Conservation (phyloP, 2,888 invertebrate genomes). For the Subacronicta megacephala region DNA sequence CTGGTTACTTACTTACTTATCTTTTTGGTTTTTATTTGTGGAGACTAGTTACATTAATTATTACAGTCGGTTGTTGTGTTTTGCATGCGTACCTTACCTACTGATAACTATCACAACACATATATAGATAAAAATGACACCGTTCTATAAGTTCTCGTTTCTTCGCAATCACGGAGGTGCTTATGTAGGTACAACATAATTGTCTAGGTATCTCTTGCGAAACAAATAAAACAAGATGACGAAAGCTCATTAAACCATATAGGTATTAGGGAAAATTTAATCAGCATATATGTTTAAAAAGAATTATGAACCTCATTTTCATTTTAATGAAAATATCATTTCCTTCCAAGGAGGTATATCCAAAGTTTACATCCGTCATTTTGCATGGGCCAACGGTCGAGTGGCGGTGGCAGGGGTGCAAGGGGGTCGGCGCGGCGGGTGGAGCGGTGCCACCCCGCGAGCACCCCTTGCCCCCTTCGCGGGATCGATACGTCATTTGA, state of each 20-base stretch:
- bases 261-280: conserved; percentile 28
- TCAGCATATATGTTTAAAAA: conserved; percentile 60
- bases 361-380: conserved; percentile 90
- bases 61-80: conserved; percentile 16
- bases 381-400: conserved; percentile 90
- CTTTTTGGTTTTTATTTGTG: conserved; percentile 38
- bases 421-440: conserved; percentile 82
- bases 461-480: conserved; percentile 78
- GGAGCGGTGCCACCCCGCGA: conserved; percentile 87
- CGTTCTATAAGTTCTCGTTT: conserved; percentile 5
- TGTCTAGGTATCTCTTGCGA: conserved; percentile 7
- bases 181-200: no score
- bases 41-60: conserved; percentile 15
- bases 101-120: background rate
- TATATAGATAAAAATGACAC: conserved; percentile 14
- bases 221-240: conserved; percentile 15
- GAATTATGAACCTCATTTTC: conserved; percentile 83
- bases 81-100: conserved; percentile 6
- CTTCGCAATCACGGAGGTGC: conserved; percentile 9
- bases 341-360: conserved; percentile 88
- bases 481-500: conserved; percentile 90
- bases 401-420: conserved; percentile 82
- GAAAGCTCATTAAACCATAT: conserved; percentile 30
- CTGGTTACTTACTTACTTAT: conserved; percentile 43
- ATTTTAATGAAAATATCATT: conserved; percentile 89